phyloP scores from a whole-genome alignment of 2,888 invertebrate species.

The Nomada ruficornis region DNA sequence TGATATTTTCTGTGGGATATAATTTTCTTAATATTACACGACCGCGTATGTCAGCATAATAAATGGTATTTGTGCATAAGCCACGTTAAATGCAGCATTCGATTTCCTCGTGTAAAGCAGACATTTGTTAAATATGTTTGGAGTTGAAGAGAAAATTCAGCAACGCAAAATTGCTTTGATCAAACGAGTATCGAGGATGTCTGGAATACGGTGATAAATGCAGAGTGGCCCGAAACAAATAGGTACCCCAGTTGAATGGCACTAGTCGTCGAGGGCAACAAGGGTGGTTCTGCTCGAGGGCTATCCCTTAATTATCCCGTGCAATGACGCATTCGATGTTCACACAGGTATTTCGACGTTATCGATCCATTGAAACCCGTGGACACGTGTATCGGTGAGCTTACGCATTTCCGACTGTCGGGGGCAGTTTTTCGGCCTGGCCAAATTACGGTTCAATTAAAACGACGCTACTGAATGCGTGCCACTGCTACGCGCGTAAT shows the following conservation, averaged over 20 bases:
- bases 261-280: slow-evolving; percentile 41
- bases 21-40: no score
- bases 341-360: slow-evolving; percentile 58
- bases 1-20: neutral
- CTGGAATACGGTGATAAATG: slow-evolving; percentile 20
- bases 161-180: neutral
- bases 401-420: slow-evolving; percentile 15
- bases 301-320: slow-evolving; percentile 59
- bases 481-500: neutral
- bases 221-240: slow-evolving; percentile 45
- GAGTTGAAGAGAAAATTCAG: neutral
- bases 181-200: slow-evolving; percentile 18
- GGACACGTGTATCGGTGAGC: slow-evolving; percentile 35
- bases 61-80: no score
- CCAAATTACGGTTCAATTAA: slow-evolving; percentile 14
- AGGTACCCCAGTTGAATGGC: slow-evolving; percentile 41
- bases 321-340: slow-evolving; percentile 62
- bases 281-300: slow-evolving; percentile 51
- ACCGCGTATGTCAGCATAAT: no score
- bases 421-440: neutral
- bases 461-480: neutral
- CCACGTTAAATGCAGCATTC: no score
- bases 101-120: no score
- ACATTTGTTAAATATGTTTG: no score
- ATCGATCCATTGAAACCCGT: slow-evolving; percentile 39